A percentile compares a stretch with the other conserved stretches of the same genome.
Conservation (phyloP, 1,140 invertebrate species). For the Hycleus phaleratus region DNA sequence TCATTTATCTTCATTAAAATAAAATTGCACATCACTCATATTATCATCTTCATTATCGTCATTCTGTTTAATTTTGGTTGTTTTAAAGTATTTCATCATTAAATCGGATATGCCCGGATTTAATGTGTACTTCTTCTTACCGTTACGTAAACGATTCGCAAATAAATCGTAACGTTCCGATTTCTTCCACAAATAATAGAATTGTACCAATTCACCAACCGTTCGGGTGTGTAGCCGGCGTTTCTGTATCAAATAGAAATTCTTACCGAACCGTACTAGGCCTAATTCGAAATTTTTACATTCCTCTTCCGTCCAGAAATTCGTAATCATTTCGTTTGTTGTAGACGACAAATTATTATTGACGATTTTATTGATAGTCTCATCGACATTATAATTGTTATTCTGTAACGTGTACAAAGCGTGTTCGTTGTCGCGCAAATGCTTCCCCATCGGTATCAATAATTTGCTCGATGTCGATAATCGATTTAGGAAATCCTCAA, state of each 20-base stretch:
- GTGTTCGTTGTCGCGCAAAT: constrained; percentile 87
- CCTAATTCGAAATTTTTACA: constrained; percentile 94
- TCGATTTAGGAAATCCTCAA: constrained; percentile 71
- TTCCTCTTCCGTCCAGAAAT: constrained; percentile 93
- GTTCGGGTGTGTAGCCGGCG: constrained; percentile 87
- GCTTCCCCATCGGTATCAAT: constrained; percentile 60
- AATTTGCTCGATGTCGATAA: constrained; percentile 48
- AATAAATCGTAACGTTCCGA: constrained; percentile 91
- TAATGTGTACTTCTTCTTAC: constrained; percentile 77
- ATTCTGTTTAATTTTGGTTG: too few relatives aligned
- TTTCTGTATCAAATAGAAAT: constrained; percentile 89
- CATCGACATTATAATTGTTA: constrained; percentile 84
- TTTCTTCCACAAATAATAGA: constrained; percentile 98
- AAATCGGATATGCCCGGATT: constrained; percentile 78
- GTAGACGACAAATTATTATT: constrained; percentile 67
- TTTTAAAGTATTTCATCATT: constrained; percentile 44
- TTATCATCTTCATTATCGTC: too few relatives aligned
- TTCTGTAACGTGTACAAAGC: constrained; percentile 83
- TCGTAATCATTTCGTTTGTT: constrained; percentile 56
- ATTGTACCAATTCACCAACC: constrained; percentile 91
- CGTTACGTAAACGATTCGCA: constrained; percentile 69
- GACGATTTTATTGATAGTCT: constrained; percentile 62
- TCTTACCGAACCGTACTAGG: constrained; percentile 84
- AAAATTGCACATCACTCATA: too few relatives aligned
- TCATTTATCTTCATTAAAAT: too few relatives aligned